Conservation (phyloP, 2,888 invertebrate species). For the Eueremaeus valkanovi region DNA sequence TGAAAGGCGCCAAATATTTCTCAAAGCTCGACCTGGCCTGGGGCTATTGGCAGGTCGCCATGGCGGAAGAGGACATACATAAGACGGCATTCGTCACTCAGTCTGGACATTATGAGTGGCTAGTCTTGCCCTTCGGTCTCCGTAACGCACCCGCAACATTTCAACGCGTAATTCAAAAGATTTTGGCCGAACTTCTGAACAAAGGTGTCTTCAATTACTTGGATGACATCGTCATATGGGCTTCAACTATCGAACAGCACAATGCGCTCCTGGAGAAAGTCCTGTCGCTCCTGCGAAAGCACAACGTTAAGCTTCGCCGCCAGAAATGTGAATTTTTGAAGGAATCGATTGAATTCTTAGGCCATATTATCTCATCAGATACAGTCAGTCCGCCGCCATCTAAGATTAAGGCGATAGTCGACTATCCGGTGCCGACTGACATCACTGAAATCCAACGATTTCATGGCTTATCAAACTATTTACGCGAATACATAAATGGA, state of each 20-base stretch:
- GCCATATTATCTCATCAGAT: too few species aligned
- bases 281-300: too few species aligned
- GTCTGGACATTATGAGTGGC: constrained; percentile 31
- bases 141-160: constrained; percentile 38
- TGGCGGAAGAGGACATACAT: background rate
- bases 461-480: background rate
- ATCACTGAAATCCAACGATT: background rate
- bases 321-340: too few species aligned
- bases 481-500: background rate
- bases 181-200: background rate
- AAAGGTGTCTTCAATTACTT: background rate
- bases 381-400: too few species aligned
- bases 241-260: constrained; percentile 22
- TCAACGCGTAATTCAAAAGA: background rate
- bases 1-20: constrained; percentile 5
- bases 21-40: constrained; percentile 24
- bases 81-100: constrained; percentile 35
- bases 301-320: too few species aligned
- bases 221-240: constrained; percentile 39
- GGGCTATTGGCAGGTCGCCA: constrained; percentile 33
- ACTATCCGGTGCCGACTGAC: background rate
- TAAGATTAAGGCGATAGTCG: too few species aligned
- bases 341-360: too few species aligned
- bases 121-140: constrained; percentile 37
- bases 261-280: too few species aligned